These are phyloP conservation scores for Bergia sp. DNA, from an alignment of 92 coral and sea anemone genomes.

Conservation along the genomic window DNA sequence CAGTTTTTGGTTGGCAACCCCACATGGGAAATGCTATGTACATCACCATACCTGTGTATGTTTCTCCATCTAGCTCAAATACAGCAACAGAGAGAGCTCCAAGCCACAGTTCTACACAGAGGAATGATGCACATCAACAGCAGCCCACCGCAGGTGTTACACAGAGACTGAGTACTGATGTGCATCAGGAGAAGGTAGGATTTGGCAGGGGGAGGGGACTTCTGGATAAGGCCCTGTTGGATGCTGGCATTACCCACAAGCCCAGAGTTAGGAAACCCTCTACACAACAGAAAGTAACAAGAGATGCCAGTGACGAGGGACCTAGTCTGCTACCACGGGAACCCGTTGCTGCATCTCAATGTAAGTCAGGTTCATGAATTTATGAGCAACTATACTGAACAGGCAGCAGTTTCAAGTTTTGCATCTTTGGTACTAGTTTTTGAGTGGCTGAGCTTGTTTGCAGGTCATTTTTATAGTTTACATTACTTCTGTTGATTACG, in stretches of 20 bases:
- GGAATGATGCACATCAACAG: not conserved
- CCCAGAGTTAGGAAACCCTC: slow-evolving; percentile 43
- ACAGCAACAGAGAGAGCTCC: not conserved
- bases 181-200: not conserved
- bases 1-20: not conserved
- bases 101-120: not conserved
- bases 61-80: not conserved
- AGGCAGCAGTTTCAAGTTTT: not conserved
- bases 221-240: slow-evolving; percentile 55
- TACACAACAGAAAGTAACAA: slow-evolving; percentile 52
- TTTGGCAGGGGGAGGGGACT: slow-evolving; percentile 56
- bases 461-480: too few species aligned
- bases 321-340: slow-evolving; percentile 66
- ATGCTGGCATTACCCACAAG: slow-evolving; percentile 58
- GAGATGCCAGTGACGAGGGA: slow-evolving; percentile 95
- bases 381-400: not conserved
- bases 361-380: slow-evolving; percentile 51
- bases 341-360: slow-evolving; percentile 72
- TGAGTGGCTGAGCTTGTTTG: not conserved
- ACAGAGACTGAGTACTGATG: not conserved
- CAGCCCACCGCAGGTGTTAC: not conserved
- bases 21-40: too few species aligned
- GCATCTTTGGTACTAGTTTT: not conserved
- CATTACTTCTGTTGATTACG: too few species aligned
- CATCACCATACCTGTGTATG: not conserved